Conservation (phyloP, 2,797 vertebrate species). For the Poeciliopsis gracilis region DNA sequence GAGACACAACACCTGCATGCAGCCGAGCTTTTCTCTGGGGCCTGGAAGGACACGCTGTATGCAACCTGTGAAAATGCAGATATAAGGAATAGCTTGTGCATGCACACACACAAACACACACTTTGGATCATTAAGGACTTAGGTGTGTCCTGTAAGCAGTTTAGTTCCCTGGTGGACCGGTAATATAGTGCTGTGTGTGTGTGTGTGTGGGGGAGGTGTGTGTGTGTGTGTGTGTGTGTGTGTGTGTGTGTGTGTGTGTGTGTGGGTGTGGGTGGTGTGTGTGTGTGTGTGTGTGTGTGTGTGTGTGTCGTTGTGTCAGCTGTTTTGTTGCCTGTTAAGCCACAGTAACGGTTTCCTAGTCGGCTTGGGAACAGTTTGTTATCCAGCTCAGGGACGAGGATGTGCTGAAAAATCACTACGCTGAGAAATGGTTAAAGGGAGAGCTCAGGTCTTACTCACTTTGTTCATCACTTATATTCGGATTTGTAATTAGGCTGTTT, state of each 20-base stretch:
- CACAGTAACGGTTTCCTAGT: constrained; percentile 74
- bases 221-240: constrained; percentile 53
- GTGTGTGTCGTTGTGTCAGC: constrained; percentile 71
- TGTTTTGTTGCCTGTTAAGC: constrained; percentile 78
- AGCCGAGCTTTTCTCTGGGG: constrained; percentile 29
- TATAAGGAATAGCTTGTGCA: constrained; percentile 37
- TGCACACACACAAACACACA: constrained; percentile 39
- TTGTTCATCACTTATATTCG: neutral
- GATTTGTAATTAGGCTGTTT: neutral
- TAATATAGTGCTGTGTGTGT: constrained; percentile 65
- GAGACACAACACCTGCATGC: constrained; percentile 37
- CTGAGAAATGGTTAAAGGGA: constrained; percentile 53
- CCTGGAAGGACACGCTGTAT: constrained; percentile 20
- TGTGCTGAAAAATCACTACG: constrained; percentile 65
- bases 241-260: constrained; percentile 47
- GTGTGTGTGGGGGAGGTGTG: too few relatives aligned
- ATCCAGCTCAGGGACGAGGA: constrained; percentile 60
- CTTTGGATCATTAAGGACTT: constrained; percentile 71
- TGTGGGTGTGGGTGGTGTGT: constrained; percentile 50
- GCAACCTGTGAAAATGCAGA: constrained; percentile 49
- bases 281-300: constrained; percentile 48
- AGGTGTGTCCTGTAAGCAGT: constrained; percentile 79
- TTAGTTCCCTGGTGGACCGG: constrained; percentile 71
- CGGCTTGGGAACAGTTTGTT: constrained; percentile 73
- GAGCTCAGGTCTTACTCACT: constrained; percentile 21